phyloP scores from a whole-genome alignment of 1,140 invertebrate species.

The Elymnias hypermnestra region DNA sequence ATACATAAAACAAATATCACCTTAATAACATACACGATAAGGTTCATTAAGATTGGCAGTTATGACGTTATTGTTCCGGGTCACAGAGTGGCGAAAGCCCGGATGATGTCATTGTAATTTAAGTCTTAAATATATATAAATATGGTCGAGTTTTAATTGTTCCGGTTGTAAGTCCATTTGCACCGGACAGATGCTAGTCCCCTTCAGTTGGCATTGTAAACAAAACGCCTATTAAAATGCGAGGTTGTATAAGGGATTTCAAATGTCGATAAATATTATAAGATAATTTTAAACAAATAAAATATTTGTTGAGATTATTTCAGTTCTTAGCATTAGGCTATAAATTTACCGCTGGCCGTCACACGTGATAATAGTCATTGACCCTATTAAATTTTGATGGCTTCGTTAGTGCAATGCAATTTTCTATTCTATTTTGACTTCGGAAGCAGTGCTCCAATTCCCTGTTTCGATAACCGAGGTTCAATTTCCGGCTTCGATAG shows the following conservation, averaged over 20 bases:
- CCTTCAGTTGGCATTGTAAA: slow-evolving; percentile 66
- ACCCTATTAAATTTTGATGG: too few species aligned
- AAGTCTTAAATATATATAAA: slow-evolving; percentile 6
- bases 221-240: slow-evolving; percentile 69
- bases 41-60: slow-evolving; percentile 6
- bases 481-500: too few species aligned
- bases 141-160: slow-evolving; percentile 28
- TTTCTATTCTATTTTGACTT: too few species aligned
- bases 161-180: slow-evolving; percentile 22
- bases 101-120: slow-evolving; percentile 12
- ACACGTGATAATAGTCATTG: too few species aligned
- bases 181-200: slow-evolving; percentile 32
- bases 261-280: slow-evolving; percentile 2
- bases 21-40: slow-evolving; percentile 4
- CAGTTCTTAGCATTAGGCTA: too few species aligned
- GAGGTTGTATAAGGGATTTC: slow-evolving; percentile 36
- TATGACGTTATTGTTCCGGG: slow-evolving; percentile 11
- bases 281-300: neutral
- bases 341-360: too few species aligned
- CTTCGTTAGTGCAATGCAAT: too few species aligned
- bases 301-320: too few species aligned
- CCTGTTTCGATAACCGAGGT: too few species aligned
- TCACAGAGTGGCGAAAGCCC: slow-evolving; percentile 13
- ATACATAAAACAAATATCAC: slow-evolving; percentile 6
- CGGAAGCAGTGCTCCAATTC: too few species aligned